Evolutionary conservation across 2,888 invertebrate genomes (phyloP), one percentile per base, ranked within the genome.

Genomic region (Diaperis boleti): DNA sequence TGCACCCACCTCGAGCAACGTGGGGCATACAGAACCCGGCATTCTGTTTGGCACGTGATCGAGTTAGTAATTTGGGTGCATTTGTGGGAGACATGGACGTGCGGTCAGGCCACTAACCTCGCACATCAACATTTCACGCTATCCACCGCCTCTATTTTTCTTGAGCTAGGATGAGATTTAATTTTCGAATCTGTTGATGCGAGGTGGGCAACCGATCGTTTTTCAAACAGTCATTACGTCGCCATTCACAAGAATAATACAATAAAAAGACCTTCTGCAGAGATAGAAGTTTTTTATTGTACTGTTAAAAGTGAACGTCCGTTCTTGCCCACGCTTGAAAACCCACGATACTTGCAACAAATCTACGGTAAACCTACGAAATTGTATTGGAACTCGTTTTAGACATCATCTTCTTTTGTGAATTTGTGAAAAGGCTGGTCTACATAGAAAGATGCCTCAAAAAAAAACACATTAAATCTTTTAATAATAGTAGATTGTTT

Each of bases 241-340:
- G 59, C 29, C 49, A 59, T 59, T 59, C 49, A 56, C 41, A 17
- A 45, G 45, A 56, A 45, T 37, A 33, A 31, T 44, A 52, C 52
- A 52, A 60, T 42, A 59, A 52, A 47, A 52, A 52, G 60, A 60
- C 50, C 52, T 59, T 59, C 59, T 60, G 60, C 14, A 39, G 39
- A 41, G 41, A 35, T 18, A 39, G 33, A 50, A 50, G 37, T 60
- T 60, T 60, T n/a, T 60, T 52, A 60, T 52, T 31, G 33, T 49
- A 42, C 31, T 54, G 55, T 61, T 61, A 60, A 64, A 64, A 64
- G 64, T 64, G 64, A 64, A 64, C 56, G 64, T 59, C 64, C 64
- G 59, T 55, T 59, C 55, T 55, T 64, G 45, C 64, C 64, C 60
- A 64, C 64, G 64, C 59, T 59, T 59, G 59, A 37, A 49, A 59